Evolutionary conservation across 2,797 vertebrate genomes (phyloP).

Genomic region (Protosalanx chinensis): DNA sequence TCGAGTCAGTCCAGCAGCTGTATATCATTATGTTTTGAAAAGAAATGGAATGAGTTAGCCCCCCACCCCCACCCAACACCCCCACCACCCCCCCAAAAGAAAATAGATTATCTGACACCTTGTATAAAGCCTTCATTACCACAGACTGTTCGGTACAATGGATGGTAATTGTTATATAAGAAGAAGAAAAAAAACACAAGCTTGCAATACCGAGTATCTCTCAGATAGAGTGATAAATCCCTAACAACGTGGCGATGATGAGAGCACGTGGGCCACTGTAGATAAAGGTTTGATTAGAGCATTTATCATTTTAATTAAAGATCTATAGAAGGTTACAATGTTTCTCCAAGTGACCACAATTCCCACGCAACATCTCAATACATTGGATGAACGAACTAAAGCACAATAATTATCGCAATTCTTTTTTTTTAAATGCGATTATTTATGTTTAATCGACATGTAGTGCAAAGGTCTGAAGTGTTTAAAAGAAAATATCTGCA

Average conservation of each 20-base stretch:
- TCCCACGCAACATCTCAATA: too few relatives aligned
- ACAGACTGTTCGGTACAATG: constrained; percentile 16
- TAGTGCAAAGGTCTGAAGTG: not conserved
- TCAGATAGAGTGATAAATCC: constrained; percentile 11
- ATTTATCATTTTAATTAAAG: constrained; percentile 55
- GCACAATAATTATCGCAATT: not conserved
- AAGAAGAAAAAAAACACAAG: constrained; percentile 11
- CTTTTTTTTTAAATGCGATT: not conserved
- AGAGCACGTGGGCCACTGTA: constrained; percentile 42
- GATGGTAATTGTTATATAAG: constrained; percentile 35
- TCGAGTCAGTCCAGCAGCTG: not conserved
- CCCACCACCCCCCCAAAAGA: not conserved
- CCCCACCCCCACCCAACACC: not conserved
- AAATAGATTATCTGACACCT: constrained; percentile 40
- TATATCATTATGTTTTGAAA: not conserved
- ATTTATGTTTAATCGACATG: not conserved
- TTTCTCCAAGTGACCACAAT: constrained; percentile 20
- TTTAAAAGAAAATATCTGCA: not conserved
- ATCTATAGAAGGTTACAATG: constrained; percentile 30
- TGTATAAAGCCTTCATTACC: constrained; percentile 42
- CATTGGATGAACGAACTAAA: not conserved
- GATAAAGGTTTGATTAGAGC: constrained; percentile 54
- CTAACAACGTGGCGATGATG: constrained; percentile 38
- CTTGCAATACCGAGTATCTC: not conserved
- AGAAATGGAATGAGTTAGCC: not conserved